Conservation (phyloP, 1,140 invertebrate genomes). For the Micrasema minimum region DNA sequence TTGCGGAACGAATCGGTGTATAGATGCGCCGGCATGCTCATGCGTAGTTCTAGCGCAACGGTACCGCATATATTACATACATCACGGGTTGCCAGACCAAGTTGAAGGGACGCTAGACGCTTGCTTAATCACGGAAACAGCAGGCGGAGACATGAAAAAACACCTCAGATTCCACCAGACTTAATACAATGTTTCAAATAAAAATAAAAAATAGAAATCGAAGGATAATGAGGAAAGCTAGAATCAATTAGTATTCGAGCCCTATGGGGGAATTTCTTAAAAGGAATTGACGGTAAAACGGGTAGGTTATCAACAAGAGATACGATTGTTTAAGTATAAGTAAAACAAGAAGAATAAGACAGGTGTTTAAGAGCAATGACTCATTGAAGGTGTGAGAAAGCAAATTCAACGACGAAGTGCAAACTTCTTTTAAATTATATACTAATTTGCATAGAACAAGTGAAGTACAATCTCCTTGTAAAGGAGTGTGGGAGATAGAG, state of each 20-base stretch:
- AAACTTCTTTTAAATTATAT: slow-evolving; percentile 2
- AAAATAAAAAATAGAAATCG: too few species aligned
- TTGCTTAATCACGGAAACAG: too few species aligned
- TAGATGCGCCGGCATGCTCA: slow-evolving; percentile 30
- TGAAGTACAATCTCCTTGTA: slow-evolving; percentile 1
- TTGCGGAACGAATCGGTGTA: slow-evolving; percentile 21
- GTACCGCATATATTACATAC: slow-evolving; percentile 33
- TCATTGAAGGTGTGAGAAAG: slow-evolving; percentile 7
- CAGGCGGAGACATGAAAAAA: too few species aligned
- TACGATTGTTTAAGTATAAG: too few species aligned
- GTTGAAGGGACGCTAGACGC: slow-evolving; percentile 7
- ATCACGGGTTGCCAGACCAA: slow-evolving; percentile 10
- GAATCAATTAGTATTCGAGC: too few species aligned
- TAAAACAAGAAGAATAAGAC: too few species aligned
- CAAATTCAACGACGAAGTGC: neutral
- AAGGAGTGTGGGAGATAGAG: slow-evolving; percentile 19
- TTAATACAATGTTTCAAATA: too few species aligned
- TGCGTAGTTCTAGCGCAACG: slow-evolving; percentile 23
- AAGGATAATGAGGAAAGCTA: too few species aligned
- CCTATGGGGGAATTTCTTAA: too few species aligned
- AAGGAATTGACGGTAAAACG: too few species aligned
- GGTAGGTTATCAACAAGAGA: too few species aligned
- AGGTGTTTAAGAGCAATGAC: neutral
- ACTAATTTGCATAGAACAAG: slow-evolving; percentile 14
- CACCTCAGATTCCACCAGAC: too few species aligned